Evolutionary conservation across 2,797 vertebrate species (phyloP), one percentile per base, ranked within the genome.

Genomic region (Amphiprion clarkii): DNA sequence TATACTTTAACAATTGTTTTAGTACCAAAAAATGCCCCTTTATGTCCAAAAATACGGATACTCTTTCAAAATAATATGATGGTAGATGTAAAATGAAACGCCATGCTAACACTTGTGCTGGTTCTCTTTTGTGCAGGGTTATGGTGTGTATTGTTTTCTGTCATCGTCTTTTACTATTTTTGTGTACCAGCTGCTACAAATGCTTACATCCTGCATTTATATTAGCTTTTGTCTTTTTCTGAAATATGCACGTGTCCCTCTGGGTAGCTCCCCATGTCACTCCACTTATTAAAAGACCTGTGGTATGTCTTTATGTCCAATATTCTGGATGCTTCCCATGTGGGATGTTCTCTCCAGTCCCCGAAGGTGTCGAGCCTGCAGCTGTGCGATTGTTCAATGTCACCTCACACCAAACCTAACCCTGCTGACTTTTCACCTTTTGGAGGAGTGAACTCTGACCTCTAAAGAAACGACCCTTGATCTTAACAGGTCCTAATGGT

Each of bases 401-500:
- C 92, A 87, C 85, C 85, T 91, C 88, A 86, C 92, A 93, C 90
- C 79, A 87, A 67, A 78, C 77, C 78, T 78, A 70, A 86, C 87
- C 81, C 72, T 58, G 23, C 33, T 83, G 85, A 72, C 87, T 75
- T 88, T 89, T 93, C 82, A 90, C 88, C 90, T 89, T 87, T 87
- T 64, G 55, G 84, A 39, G 84, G 77, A 70, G 61, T 86, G 87
- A 93, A 76, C 92, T 88, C 73, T 90, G 84, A 91, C 90, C 89
- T 83, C 59, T 60, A 1, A 57, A 90, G 73, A 79, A 88, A 87
- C 84, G 84, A 89, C 90, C 89, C 88, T 83, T 89, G 90, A 92
- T 88, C 91, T 79, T 87, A 86, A 91, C 87, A 91, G 91, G 87
- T 92, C 87, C 86, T 93, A 92, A 94, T 93, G 89, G 88, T 72